Evolutionary conservation across 2,797 vertebrate genomes (phyloP).

Genomic region (Smutsia gigantea): DNA sequence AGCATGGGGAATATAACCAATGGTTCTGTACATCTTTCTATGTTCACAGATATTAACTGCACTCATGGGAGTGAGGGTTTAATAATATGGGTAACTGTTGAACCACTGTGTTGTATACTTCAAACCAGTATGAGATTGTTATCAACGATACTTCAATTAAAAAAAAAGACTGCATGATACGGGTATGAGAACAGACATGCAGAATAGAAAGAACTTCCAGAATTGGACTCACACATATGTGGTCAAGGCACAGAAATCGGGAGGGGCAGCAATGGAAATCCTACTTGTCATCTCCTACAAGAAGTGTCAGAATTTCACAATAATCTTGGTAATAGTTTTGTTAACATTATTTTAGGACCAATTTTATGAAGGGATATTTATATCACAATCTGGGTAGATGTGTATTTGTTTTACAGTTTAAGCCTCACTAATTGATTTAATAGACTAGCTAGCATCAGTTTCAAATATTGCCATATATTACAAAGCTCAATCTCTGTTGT

Average conservation of each 20-base stretch:
- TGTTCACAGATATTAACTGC: no score
- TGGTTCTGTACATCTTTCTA: no score
- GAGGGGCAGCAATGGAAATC: no score
- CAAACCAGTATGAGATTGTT: no score
- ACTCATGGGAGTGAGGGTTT: no score
- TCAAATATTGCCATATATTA: slow-evolving; percentile 38
- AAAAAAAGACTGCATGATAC: neutral
- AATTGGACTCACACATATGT: neutral
- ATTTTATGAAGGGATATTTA: slow-evolving; percentile 16
- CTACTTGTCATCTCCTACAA: neutral
- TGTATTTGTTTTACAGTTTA: slow-evolving; percentile 76
- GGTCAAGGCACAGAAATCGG: neutral
- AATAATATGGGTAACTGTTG: no score
- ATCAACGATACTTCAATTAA: no score
- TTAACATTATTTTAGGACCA: neutral
- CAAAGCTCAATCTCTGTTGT: slow-evolving; percentile 59
- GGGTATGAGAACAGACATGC: neutral
- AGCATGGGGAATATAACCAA: no score
- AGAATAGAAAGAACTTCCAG: neutral
- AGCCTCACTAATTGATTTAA: slow-evolving; percentile 81
- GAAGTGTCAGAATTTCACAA: neutral
- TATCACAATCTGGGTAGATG: slow-evolving; percentile 37
- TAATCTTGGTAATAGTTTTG: neutral
- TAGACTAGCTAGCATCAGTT: slow-evolving; percentile 71
- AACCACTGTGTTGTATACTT: no score